Conservation (phyloP, 2,113 vertebrate genomes). For the Xenus cinereus region DNA sequence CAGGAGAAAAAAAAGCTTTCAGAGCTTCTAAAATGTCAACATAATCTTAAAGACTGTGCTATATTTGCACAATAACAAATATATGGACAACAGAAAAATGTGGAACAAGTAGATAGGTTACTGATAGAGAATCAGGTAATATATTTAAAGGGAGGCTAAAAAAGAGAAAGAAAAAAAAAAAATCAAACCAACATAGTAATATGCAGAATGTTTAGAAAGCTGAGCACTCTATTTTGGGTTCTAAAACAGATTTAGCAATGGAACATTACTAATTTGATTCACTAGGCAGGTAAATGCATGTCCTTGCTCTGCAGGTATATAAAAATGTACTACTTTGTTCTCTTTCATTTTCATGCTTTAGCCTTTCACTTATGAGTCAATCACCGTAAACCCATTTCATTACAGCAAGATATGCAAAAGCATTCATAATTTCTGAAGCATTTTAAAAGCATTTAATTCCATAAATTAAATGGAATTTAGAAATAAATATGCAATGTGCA, state of each 20-base stretch:
- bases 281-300: neutral
- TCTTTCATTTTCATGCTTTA: neutral
- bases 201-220: neutral
- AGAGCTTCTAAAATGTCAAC: neutral
- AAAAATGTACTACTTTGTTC: neutral
- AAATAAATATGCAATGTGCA: neutral
- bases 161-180: neutral
- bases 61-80: neutral
- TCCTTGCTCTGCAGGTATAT: neutral
- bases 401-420: neutral
- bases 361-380: neutral
- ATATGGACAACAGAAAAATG: neutral
- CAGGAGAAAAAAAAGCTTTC: neutral
- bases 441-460: slow-evolving; percentile 34
- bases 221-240: neutral
- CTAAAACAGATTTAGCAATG: neutral
- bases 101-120: neutral
- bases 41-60: neutral
- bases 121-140: neutral
- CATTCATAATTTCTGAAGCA: neutral
- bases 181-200: neutral
- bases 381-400: neutral
- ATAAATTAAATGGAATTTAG: too few relatives aligned
- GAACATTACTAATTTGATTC: neutral
- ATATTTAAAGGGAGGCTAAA: neutral